Evolutionary conservation across 2,797 vertebrate species (phyloP).

Genomic region (Poeciliopsis paucimaculata): DNA sequence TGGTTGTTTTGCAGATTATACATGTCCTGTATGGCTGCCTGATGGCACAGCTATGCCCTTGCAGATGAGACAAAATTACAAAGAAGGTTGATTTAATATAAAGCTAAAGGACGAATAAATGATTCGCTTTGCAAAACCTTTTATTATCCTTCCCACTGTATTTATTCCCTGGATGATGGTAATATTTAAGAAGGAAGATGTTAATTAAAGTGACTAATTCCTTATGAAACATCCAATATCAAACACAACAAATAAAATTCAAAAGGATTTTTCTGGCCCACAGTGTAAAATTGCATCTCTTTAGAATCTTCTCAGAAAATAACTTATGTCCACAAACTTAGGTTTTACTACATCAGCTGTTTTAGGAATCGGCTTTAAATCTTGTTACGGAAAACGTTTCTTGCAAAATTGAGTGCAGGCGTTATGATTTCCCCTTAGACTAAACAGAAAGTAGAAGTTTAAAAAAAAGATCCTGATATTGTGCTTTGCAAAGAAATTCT

Average conservation of each 20-base stretch:
- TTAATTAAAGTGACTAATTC: slow-evolving; percentile 7
- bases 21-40: slow-evolving; percentile 33
- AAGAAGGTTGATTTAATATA: slow-evolving; percentile 68
- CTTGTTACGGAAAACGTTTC: neutral
- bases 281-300: neutral
- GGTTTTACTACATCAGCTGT: neutral
- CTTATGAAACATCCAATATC: slow-evolving; percentile 14
- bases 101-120: slow-evolving; percentile 63
- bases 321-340: neutral
- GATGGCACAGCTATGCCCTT: slow-evolving; percentile 35
- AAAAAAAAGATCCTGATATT: neutral
- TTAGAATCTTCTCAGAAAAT: neutral
- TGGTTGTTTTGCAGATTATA: slow-evolving; percentile 54
- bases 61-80: slow-evolving; percentile 55
- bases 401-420: neutral
- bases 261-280: neutral
- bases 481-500: neutral
- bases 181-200: slow-evolving; percentile 23
- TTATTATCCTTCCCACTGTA: slow-evolving; percentile 44
- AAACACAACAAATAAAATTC: neutral
- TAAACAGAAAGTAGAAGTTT: neutral
- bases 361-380: neutral
- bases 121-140: slow-evolving; percentile 33
- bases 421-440: neutral
- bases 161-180: slow-evolving; percentile 36